These are phyloP conservation scores for Ceratotherium simum DNA, from an alignment of 2,113 vertebrate genomes.

Conservation along the genomic window DNA sequence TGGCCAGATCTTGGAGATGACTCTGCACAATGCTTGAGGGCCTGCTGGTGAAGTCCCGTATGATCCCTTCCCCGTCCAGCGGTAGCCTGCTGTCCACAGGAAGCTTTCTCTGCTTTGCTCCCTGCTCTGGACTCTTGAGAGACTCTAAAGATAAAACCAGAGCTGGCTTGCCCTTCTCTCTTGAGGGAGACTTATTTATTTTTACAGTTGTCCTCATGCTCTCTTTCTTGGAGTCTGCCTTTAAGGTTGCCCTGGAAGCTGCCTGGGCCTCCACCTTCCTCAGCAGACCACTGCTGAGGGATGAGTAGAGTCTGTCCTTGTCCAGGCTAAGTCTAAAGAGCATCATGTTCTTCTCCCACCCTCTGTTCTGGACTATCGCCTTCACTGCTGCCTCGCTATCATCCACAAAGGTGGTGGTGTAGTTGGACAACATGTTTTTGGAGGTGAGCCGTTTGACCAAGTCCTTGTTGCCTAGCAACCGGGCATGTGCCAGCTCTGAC, in stretches of 20 bases:
- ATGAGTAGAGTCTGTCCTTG: not conserved
- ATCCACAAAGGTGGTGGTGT: not conserved
- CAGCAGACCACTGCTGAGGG: not conserved
- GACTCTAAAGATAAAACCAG: not conserved
- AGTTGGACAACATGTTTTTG: not conserved
- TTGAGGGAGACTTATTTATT: not conserved
- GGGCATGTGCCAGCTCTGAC: constrained; percentile 64
- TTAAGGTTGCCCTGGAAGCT: not conserved
- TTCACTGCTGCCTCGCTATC: not conserved
- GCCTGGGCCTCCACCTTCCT: not conserved
- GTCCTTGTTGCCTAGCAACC: not conserved
- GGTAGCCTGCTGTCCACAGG: not conserved
- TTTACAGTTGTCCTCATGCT: not conserved
- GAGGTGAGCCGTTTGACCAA: constrained; percentile 54
- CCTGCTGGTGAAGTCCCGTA: not conserved
- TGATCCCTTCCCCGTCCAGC: not conserved
- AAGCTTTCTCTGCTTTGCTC: not conserved
- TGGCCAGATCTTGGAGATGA: not conserved
- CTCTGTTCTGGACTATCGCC: not conserved
- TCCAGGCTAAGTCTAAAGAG: not conserved
- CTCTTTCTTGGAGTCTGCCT: not conserved
- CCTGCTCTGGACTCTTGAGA: not conserved
- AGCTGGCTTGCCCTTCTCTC: not conserved
- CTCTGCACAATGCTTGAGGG: not conserved
- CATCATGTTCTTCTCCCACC: not conserved